phyloP scores from a whole-genome alignment of 2,113 vertebrate genomes.

The Dunckerocampus dactyliophorus region DNA sequence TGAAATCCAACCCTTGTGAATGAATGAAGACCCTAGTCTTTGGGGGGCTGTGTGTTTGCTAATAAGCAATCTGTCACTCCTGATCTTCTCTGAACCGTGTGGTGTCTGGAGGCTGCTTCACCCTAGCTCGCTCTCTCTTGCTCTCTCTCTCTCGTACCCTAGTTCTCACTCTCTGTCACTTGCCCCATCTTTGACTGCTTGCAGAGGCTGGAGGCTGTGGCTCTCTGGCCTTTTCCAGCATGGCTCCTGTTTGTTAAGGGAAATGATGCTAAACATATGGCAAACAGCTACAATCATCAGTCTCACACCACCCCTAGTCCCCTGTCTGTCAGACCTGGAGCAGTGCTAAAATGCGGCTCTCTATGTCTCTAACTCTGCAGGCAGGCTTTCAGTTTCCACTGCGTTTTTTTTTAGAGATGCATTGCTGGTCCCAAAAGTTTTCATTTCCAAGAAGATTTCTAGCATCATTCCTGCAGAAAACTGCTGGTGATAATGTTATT shows the following conservation, averaged over 20 bases:
- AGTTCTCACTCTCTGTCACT: constrained; percentile 7
- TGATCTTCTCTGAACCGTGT: constrained; percentile 70
- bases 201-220: constrained; percentile 32
- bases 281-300: constrained; percentile 62
- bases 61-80: constrained; percentile 78
- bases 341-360: neutral
- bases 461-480: constrained; percentile 2
- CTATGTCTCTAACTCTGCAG: constrained; percentile 4
- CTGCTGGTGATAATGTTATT: constrained; percentile 19
- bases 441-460: constrained; percentile 3
- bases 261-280: constrained; percentile 72
- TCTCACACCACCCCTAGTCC: constrained; percentile 47
- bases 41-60: constrained; percentile 73
- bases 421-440: constrained; percentile 9
- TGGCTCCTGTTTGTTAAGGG: constrained; percentile 45
- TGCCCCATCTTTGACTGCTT: constrained; percentile 13
- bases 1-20: neutral
- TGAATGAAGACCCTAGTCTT: constrained; percentile 44
- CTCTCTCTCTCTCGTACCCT: constrained; percentile 24
- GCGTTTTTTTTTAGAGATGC: constrained; percentile 11
- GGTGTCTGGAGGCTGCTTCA: constrained; percentile 70
- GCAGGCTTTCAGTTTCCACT: constrained; percentile 8
- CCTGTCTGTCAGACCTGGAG: constrained; percentile 45
- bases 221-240: constrained; percentile 63
- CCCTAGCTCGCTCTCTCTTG: constrained; percentile 21